Evolutionary conservation across 2,797 vertebrate genomes (phyloP).

Genomic region (Sebastes dallii): DNA sequence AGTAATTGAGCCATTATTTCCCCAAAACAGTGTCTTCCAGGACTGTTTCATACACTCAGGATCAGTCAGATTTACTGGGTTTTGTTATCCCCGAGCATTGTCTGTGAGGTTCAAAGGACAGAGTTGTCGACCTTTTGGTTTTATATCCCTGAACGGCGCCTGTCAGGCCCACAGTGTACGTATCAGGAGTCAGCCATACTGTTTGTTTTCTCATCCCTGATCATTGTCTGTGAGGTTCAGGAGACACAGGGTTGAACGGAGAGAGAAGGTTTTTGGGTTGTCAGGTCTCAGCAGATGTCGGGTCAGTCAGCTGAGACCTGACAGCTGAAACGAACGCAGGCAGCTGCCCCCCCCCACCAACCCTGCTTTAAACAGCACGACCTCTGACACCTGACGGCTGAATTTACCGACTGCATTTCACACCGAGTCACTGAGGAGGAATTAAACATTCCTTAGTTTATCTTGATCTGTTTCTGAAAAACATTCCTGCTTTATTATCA

Average conservation of each 20-base stretch:
- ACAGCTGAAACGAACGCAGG: constrained; percentile 33
- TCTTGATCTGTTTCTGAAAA: too few species aligned
- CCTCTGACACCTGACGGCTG: constrained; percentile 52
- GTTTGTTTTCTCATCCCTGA: neutral
- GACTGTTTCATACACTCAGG: too few species aligned
- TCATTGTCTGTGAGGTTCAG: neutral
- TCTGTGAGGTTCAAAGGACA: too few species aligned
- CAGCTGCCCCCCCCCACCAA: constrained; percentile 48
- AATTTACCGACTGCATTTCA: constrained; percentile 28
- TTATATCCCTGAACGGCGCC: too few species aligned
- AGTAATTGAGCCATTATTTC: too few species aligned
- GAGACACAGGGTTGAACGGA: neutral
- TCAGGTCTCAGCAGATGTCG: neutral
- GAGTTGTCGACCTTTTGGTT: too few species aligned
- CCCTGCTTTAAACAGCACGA: constrained; percentile 39
- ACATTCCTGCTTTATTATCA: too few species aligned
- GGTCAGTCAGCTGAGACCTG: constrained; percentile 22
- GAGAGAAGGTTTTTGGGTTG: neutral
- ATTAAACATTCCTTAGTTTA: neutral
- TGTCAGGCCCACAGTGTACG: too few species aligned
- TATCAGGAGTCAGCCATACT: neutral
- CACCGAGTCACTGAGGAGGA: neutral
- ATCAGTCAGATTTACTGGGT: too few species aligned
- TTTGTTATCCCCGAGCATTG: too few species aligned
- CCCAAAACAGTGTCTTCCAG: too few species aligned